Evolutionary conservation across 2,113 vertebrate genomes (phyloP).

Genomic region (Delphinapterus leucas): DNA sequence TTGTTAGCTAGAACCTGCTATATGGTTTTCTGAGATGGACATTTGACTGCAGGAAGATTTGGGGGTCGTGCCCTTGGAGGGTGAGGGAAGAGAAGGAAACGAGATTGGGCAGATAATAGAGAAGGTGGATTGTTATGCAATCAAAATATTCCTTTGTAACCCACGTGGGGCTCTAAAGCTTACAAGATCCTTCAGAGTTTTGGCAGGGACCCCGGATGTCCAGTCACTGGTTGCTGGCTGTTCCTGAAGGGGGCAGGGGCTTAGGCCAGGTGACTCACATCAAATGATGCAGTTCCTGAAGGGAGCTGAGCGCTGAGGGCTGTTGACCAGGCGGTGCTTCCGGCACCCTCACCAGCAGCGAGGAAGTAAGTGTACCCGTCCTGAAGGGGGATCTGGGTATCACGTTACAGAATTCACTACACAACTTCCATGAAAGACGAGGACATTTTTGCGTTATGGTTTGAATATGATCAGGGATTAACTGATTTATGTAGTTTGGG

Average conservation of each 20-base stretch:
- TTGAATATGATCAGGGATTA: neutral
- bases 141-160: neutral
- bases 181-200: neutral
- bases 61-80: too few relatives aligned
- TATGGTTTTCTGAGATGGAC: neutral
- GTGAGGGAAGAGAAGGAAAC: neutral
- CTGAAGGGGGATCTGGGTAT: neutral
- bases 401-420: neutral
- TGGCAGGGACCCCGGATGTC: neutral
- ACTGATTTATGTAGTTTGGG: neutral
- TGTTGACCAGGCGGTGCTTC: neutral
- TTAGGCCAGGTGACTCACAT: neutral
- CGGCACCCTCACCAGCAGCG: fast-evolving
- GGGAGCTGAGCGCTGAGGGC: neutral
- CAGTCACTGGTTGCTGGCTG: too few relatives aligned
- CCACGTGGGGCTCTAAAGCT: neutral
- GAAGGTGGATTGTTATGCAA: too few relatives aligned
- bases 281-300: neutral
- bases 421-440: neutral
- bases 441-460: neutral
- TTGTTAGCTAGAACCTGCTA: neutral
- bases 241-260: neutral
- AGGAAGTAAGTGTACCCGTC: neutral
- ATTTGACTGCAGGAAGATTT: neutral
- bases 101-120: neutral